phyloP scores from a whole-genome alignment of 2,113 vertebrate genomes.

The Cervus canadensis region DNA sequence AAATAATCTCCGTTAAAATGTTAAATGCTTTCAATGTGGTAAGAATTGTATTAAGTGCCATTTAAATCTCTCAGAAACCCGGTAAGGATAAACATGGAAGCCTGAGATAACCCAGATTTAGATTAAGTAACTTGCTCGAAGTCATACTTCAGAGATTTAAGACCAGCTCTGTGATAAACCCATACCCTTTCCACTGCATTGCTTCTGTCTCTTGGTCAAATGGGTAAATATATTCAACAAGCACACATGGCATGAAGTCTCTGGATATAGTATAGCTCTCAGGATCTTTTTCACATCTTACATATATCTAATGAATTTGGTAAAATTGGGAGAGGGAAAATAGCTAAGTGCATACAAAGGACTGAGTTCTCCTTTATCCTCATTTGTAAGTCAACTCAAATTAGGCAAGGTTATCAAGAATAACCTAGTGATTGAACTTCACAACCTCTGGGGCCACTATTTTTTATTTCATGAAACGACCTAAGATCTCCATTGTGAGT shows the following conservation, averaged over 20 bases:
- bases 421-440: not conserved
- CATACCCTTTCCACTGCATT: not conserved
- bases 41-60: not conserved
- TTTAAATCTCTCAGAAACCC: not conserved
- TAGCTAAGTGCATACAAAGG: not conserved
- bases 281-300: not conserved
- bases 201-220: not conserved
- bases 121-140: not conserved
- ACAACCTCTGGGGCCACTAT: not conserved
- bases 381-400: not conserved
- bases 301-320: not conserved
- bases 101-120: not conserved
- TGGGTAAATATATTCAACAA: not conserved
- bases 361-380: not conserved
- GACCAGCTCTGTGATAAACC: not conserved
- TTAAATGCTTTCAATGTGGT: not conserved
- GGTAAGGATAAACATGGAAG: not conserved
- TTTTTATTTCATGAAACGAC: not conserved
- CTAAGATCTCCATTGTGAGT: not conserved
- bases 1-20: not conserved
- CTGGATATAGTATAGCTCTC: not conserved
- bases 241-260: rapidly evolving
- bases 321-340: not conserved
- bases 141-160: not conserved
- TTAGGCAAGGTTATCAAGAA: not conserved